These are phyloP conservation scores for Pterobdella sp. DNA, from an alignment of 2,888 invertebrate species.

Conservation along the genomic window DNA sequence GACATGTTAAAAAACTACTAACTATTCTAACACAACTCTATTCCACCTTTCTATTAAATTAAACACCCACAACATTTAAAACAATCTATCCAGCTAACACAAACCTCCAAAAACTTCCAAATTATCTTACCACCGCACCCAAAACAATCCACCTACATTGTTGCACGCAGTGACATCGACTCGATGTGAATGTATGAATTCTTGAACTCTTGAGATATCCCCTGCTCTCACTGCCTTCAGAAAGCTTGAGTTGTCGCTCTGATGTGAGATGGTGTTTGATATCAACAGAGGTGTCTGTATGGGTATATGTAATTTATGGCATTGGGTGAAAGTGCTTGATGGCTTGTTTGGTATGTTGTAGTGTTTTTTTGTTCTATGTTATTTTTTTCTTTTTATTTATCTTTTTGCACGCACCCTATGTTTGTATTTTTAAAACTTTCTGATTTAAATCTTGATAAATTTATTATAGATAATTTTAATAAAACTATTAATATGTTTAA, in stretches of 20 bases:
- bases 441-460: too few relatives aligned
- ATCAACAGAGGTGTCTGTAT: too few relatives aligned
- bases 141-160: slow-evolving; percentile 65
- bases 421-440: too few relatives aligned
- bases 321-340: too few relatives aligned
- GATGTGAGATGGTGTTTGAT: too few relatives aligned
- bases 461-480: too few relatives aligned
- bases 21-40: neutral
- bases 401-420: too few relatives aligned
- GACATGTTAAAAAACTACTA: neutral
- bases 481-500: too few relatives aligned
- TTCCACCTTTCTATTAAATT: neutral
- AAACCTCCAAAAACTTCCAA: neutral
- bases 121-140: neutral
- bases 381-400: too few relatives aligned
- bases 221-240: slow-evolving; percentile 96
- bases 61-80: neutral
- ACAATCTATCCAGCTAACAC: neutral
- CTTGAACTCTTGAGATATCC: slow-evolving; percentile 92
- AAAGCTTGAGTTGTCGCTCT: slow-evolving; percentile 55
- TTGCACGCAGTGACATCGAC: slow-evolving; percentile 98
- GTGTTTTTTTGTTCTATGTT: too few relatives aligned
- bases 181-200: slow-evolving; percentile 78
- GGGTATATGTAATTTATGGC: too few relatives aligned
- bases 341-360: too few relatives aligned